These are phyloP conservation scores for Diceros bicornis DNA, from an alignment of 2,797 vertebrate genomes.

Conservation along the genomic window DNA sequence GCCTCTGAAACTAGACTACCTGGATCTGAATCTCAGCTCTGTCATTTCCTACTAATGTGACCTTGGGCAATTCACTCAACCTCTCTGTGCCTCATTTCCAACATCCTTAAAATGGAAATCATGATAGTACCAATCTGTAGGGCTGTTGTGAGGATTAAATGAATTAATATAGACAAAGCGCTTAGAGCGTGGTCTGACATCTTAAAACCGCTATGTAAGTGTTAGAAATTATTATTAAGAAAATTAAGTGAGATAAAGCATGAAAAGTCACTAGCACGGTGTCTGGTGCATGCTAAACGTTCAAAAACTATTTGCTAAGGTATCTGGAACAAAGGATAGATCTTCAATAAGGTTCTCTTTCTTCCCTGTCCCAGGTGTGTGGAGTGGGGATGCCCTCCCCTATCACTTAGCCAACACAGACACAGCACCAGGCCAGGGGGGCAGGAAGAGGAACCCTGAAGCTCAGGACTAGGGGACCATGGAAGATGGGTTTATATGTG, in stretches of 20 bases:
- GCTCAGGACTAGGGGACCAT: not conserved
- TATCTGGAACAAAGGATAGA: not conserved
- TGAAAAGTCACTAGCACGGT: not conserved
- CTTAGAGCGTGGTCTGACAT: not conserved
- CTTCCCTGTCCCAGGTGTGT: not conserved
- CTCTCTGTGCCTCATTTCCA: constrained; percentile 17
- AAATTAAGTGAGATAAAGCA: not conserved
- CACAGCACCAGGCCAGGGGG: not conserved
- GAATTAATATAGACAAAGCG: not conserved
- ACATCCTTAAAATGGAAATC: constrained; percentile 6
- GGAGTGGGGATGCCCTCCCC: not conserved
- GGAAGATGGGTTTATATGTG: not conserved
- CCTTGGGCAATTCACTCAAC: not conserved
- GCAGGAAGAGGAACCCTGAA: not conserved
- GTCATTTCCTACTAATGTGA: constrained; percentile 6
- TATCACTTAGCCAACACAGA: not conserved
- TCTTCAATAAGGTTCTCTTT: not conserved
- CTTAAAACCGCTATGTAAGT: not conserved
- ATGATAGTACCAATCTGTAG: not conserved
- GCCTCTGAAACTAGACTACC: not conserved
- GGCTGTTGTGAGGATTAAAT: not conserved
- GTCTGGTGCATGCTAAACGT: not conserved
- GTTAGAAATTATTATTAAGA: not conserved
- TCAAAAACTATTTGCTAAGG: not conserved
- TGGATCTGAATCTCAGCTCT: constrained; percentile 19